Evolutionary conservation across 2,888 invertebrate species (phyloP), one percentile per base, ranked within the genome.

Genomic region (Plusia festucae): DNA sequence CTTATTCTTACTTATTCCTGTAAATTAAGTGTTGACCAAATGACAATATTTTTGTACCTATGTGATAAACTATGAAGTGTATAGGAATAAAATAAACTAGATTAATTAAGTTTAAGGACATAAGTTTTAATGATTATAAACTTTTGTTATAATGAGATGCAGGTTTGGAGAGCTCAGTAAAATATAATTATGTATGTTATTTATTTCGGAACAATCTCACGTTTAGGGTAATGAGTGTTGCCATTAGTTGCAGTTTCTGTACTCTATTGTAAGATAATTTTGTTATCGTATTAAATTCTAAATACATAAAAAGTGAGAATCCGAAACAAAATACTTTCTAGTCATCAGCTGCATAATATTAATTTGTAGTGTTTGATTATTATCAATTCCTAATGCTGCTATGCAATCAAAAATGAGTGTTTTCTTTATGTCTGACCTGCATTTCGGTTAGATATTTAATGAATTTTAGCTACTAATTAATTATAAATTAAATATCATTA

Each of bases 321-420:
- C 66, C 66, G 73, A 68, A 78, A 64, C 18, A 66, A 44, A 73
- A 73, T 64, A 68, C 76, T 68, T 75, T 79, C 79, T 79, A 79
- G 79, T 79, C 79, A 79, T 68, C 74, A 64, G 59, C 64, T 67
- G 61, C 61, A 62, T 70, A 61, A 54, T 62, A 52, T 20, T 58
- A 60, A 53, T 20, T 57, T 62, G 7, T 59, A 55, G 55, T 59
- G 8, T 69, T 61, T 34, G 20, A 2, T 27, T 58, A 46, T 6
- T 34, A 55, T 20, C 15, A 54, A 13, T 40, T 54, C 22, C 15
- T 53, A 16, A 53, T 30, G 30, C 18, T 49, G 46, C 46, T 49
- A 49, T 49, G 18, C 46, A 18, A 49, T 49, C 18, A 40, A 40
- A 40, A n/a, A n/a, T 13, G 52, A 52, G n/a, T 24, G 15, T 24